A percentile compares a stretch with the other conserved stretches of the same genome.
Evolutionary conservation across 2,113 vertebrate species (phyloP).

Genomic region (Myrmecobius fasciatus): DNA sequence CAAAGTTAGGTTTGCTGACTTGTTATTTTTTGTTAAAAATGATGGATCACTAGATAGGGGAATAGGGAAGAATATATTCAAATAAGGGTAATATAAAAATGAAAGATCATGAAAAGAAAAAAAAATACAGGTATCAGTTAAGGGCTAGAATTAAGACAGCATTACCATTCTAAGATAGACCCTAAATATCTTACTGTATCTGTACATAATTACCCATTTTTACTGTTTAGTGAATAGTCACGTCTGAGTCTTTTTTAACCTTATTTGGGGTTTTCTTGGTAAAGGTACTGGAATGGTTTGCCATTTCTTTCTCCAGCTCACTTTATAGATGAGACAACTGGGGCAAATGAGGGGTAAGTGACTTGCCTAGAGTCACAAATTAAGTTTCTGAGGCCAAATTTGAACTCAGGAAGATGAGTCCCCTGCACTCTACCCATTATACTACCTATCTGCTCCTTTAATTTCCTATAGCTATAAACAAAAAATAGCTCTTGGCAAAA

Average conservation of each 20-base stretch:
- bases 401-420: too few species aligned
- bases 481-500: not conserved
- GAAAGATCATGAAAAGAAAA: not conserved
- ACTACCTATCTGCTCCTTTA: too few species aligned
- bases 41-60: not conserved
- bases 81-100: not conserved
- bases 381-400: too few species aligned
- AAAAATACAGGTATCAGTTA: not conserved
- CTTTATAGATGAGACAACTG: too few species aligned
- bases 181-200: not conserved
- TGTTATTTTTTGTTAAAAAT: not conserved
- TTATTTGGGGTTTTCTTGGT: too few species aligned
- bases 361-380: too few species aligned
- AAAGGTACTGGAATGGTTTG: too few species aligned
- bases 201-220: not conserved
- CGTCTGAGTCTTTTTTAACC: too few species aligned
- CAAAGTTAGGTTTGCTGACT: not conserved
- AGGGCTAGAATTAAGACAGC: not conserved
- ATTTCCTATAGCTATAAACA: not conserved
- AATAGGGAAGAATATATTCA: not conserved
- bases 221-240: too few species aligned
- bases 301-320: too few species aligned
- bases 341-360: too few species aligned
- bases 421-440: too few species aligned
- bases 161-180: not conserved